Conservation (phyloP, 1,140 invertebrate species). For the Andrena cerasifolii region DNA sequence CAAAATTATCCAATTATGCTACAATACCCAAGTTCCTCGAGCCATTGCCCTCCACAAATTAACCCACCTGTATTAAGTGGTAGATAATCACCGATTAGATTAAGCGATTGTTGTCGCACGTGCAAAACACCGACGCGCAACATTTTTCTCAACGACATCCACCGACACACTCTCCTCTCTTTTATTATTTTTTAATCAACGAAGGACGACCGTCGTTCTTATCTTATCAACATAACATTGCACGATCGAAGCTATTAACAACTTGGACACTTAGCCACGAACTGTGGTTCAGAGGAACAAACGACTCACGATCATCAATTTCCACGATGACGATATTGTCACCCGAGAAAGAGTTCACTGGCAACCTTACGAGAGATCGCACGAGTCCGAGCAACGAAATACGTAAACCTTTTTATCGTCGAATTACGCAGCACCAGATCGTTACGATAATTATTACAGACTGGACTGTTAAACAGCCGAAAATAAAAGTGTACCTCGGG, state of each 20-base stretch:
- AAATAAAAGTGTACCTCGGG: not conserved
- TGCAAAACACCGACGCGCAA: not conserved
- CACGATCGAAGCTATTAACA: conserved; percentile 5
- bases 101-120: not conserved
- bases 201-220: not conserved
- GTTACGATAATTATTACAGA: not conserved
- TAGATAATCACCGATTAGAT: not conserved
- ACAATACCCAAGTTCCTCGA: too few species aligned
- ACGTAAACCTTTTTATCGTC: not conserved
- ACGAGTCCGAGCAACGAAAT: not conserved
- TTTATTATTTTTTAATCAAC: not conserved
- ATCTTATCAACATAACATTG: conserved; percentile 8
- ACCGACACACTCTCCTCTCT: not conserved
- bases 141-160: not conserved
- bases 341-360: not conserved
- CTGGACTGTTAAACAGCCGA: not conserved
- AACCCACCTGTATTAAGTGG: not conserved
- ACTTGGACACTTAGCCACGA: too few species aligned
- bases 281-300: not conserved
- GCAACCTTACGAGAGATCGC: not conserved
- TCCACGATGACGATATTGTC: not conserved
- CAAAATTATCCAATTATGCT: too few species aligned
- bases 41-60: too few species aligned
- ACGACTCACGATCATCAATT: not conserved
- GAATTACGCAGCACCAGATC: not conserved